A percentile compares a stretch with the other conserved stretches of the same genome.
Evolutionary conservation across 2,113 vertebrate species (phyloP).

Genomic region (Penelope pileata): DNA sequence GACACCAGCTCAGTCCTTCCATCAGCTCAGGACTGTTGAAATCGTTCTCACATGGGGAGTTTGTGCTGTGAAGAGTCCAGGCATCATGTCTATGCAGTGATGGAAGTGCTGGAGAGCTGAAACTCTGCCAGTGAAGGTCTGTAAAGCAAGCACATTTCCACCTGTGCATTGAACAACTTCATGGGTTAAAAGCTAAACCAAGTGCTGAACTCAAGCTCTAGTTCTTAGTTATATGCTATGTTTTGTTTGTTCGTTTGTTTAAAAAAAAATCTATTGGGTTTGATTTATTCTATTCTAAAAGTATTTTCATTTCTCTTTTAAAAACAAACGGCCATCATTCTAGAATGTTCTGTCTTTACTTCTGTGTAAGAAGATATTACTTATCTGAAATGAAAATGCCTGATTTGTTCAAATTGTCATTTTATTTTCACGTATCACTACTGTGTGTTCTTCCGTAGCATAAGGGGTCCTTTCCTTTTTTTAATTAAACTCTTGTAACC

Average conservation of each 20-base stretch:
- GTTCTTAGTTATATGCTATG: background rate
- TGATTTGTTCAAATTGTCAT: background rate
- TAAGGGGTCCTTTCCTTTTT: accelerated
- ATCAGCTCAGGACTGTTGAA: background rate
- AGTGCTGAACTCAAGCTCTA: background rate
- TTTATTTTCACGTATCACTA: background rate
- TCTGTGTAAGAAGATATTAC: background rate
- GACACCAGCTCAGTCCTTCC: background rate
- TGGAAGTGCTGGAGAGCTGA: background rate
- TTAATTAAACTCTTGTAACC: background rate
- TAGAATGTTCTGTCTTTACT: background rate
- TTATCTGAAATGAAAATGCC: background rate
- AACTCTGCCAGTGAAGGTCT: background rate
- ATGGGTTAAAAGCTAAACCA: background rate
- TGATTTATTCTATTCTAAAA: background rate
- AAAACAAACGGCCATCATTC: background rate
- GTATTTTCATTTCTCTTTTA: background rate
- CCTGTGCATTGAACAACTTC: background rate
- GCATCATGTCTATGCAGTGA: background rate
- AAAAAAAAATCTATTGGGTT: background rate
- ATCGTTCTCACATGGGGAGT: background rate
- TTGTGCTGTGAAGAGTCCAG: background rate
- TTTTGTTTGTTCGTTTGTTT: no score
- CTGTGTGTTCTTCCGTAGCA: accelerated
- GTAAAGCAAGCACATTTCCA: background rate